Conservation (phyloP, 2,113 vertebrate genomes). For the Boleophthalmus pectinirostris region DNA sequence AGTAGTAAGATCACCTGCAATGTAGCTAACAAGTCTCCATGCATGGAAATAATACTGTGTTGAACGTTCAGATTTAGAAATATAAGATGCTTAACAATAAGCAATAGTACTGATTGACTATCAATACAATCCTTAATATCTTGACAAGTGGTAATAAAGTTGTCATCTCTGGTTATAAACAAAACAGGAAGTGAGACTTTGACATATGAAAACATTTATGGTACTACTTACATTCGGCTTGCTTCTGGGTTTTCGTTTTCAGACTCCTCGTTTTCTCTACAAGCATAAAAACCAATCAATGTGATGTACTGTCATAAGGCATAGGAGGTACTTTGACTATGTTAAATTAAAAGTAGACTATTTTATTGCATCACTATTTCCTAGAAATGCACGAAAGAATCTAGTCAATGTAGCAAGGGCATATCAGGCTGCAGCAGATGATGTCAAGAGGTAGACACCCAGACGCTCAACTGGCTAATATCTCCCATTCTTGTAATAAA, state of each 20-base stretch:
- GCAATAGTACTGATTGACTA: background rate
- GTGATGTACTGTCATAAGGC: background rate
- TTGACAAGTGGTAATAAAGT: background rate
- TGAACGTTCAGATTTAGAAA: too few species aligned
- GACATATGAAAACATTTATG: slow-evolving; percentile 2
- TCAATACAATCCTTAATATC: background rate
- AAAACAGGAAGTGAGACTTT: slow-evolving; percentile 7
- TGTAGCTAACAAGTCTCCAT: background rate
- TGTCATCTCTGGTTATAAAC: too few species aligned
- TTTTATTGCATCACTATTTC: background rate
- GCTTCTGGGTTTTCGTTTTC: slow-evolving; percentile 94
- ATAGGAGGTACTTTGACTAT: background rate
- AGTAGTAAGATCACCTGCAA: background rate
- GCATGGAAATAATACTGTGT: background rate
- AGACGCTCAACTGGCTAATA: slow-evolving; percentile 29
- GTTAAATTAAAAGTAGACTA: background rate
- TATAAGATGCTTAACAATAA: too few species aligned
- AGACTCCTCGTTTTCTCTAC: slow-evolving; percentile 85
- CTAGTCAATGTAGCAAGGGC: background rate
- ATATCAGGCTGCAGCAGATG: background rate
- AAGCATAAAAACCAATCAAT: slow-evolving; percentile 12
- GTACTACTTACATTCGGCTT: slow-evolving; percentile 95
- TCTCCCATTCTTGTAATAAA: background rate
- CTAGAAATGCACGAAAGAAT: background rate
- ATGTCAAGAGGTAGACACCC: slow-evolving; percentile 23